These are phyloP conservation scores for Conus betulinus DNA, from an alignment of 1,140 invertebrate species.

Conservation along the genomic window DNA sequence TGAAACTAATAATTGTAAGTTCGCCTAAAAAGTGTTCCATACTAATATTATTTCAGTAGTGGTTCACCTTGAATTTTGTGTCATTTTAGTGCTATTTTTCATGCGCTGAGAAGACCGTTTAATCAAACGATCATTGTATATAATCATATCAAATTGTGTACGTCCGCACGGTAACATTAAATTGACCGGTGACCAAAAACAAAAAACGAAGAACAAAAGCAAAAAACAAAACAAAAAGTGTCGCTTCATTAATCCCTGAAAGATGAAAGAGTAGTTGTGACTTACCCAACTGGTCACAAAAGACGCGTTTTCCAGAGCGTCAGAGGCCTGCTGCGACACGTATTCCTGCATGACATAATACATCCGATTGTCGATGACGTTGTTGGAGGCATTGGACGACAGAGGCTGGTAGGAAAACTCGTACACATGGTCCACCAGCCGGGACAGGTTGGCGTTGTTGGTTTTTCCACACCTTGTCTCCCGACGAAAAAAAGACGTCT, in stretches of 20 bases:
- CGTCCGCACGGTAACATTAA: no score
- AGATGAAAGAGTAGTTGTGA: neutral
- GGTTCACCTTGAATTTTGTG: no score
- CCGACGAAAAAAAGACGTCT: neutral
- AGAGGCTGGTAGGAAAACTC: neutral
- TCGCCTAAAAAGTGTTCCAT: no score
- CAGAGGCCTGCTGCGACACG: neutral
- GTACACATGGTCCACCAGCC: neutral
- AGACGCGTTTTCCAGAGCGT: neutral
- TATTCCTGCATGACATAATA: conserved; percentile 1
- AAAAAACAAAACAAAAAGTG: neutral
- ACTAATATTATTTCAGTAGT: no score
- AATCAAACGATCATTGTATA: no score
- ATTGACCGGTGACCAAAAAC: no score
- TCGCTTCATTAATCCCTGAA: neutral
- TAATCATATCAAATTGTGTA: no score
- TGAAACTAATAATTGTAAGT: no score
- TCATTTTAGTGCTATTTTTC: no score
- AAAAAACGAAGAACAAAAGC: neutral
- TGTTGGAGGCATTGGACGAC: neutral
- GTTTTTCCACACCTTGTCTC: neutral
- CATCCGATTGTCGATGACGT: neutral
- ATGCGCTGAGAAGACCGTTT: no score
- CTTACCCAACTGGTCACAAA: neutral
- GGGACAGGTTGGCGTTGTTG: neutral